Evolutionary conservation across 2,888 invertebrate species (phyloP).

Genomic region (Gastrophysa polygoni): DNA sequence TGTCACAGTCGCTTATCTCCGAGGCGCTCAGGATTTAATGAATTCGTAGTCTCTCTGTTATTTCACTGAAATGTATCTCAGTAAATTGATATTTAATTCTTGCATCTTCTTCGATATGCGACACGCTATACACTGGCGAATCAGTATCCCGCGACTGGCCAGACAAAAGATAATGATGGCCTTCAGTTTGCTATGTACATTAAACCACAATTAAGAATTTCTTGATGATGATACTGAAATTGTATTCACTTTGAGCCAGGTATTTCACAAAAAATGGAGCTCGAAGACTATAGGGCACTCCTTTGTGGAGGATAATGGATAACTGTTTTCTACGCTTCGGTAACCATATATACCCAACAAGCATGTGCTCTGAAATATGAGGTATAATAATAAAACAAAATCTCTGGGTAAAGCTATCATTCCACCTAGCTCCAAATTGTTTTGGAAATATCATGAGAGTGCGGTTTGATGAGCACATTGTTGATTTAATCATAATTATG

Average conservation of each 20-base stretch:
- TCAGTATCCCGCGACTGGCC: constrained; percentile 15
- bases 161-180: constrained; percentile 28
- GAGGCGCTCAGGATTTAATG: constrained; percentile 52
- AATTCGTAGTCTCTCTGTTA: constrained; percentile 50
- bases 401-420: too few species aligned
- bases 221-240: constrained; percentile 3
- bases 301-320: too few species aligned
- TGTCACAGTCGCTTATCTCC: constrained; percentile 50
- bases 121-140: constrained; percentile 40
- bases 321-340: too few species aligned
- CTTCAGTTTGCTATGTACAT: constrained; percentile 23
- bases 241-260: background rate
- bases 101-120: constrained; percentile 42
- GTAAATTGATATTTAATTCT: constrained; percentile 54
- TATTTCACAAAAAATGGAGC: background rate
- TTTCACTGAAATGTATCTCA: constrained; percentile 50
- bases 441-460: too few species aligned
- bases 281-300: too few species aligned
- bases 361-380: too few species aligned
- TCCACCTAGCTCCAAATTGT: too few species aligned
- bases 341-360: too few species aligned
- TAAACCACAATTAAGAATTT: constrained; percentile 28
- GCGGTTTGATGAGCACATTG: too few species aligned
- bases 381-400: too few species aligned
- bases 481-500: too few species aligned